These are phyloP conservation scores for Uria lomvia DNA, from an alignment of 2,113 vertebrate genomes.

Conservation along the genomic window DNA sequence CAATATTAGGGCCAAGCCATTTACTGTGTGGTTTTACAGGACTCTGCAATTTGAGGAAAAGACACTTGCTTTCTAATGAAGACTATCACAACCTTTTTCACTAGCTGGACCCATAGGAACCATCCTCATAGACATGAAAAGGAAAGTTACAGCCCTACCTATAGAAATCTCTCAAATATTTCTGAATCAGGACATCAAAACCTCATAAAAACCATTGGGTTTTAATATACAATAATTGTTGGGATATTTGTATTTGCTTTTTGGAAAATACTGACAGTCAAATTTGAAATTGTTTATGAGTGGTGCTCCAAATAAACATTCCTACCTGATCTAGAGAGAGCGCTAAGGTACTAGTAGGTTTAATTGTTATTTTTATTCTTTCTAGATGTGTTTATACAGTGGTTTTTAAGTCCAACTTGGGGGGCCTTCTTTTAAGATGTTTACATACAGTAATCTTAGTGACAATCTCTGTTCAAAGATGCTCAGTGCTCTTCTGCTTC, in stretches of 20 bases:
- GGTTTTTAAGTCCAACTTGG: not conserved
- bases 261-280: not conserved
- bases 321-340: not conserved
- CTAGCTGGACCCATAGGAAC: not conserved
- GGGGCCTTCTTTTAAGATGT: not conserved
- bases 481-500: not conserved
- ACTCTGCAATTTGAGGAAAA: not conserved
- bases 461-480: not conserved
- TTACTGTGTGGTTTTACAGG: not conserved
- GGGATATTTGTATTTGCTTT: not conserved
- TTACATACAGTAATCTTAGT: not conserved
- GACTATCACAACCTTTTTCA: not conserved
- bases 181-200: not conserved
- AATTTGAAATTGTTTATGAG: not conserved
- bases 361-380: not conserved
- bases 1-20: not conserved
- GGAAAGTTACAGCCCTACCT: not conserved
- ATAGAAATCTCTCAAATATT: not conserved
- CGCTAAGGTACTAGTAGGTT: not conserved
- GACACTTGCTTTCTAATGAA: not conserved
- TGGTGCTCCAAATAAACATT: not conserved
- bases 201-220: not conserved
- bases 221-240: not conserved
- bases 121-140: not conserved
- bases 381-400: not conserved